Conservation (phyloP, 2,797 vertebrate genomes). For the Caiman crocodilus region DNA sequence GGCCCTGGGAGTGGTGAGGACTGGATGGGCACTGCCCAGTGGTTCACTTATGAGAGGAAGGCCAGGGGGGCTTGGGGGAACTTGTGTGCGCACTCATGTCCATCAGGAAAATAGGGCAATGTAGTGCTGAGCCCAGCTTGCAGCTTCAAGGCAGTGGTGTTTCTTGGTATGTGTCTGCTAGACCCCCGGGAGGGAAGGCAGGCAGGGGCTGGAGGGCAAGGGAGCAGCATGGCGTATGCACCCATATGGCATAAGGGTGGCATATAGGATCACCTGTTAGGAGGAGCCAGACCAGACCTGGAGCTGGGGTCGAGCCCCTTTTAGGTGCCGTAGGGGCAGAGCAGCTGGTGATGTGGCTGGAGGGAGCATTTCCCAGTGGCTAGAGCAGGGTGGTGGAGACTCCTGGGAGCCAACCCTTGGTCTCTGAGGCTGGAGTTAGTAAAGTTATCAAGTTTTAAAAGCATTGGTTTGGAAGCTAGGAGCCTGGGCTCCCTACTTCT, state of each 20-base stretch:
- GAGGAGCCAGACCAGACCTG: background rate
- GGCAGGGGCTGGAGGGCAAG: too few relatives aligned
- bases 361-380: background rate
- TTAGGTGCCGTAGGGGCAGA: background rate
- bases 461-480: background rate
- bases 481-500: background rate
- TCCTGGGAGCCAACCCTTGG: background rate
- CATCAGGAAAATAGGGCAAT: too few relatives aligned
- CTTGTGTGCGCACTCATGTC: too few relatives aligned
- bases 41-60: background rate
- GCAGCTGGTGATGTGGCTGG: background rate
- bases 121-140: too few relatives aligned
- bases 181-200: background rate
- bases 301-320: background rate
- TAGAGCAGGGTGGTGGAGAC: background rate
- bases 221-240: too few relatives aligned
- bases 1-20: background rate
- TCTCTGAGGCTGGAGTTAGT: background rate
- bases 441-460: background rate
- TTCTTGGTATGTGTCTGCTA: background rate
- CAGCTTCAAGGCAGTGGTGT: background rate
- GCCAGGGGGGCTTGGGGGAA: background rate
- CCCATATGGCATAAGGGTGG: too few relatives aligned
- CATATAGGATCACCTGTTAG: too few relatives aligned
- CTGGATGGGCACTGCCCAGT: too few relatives aligned